Evolutionary conservation across 2,888 invertebrate genomes (phyloP), one percentile per base, ranked within the genome.

Genomic region (Dascillus cervinus): DNA sequence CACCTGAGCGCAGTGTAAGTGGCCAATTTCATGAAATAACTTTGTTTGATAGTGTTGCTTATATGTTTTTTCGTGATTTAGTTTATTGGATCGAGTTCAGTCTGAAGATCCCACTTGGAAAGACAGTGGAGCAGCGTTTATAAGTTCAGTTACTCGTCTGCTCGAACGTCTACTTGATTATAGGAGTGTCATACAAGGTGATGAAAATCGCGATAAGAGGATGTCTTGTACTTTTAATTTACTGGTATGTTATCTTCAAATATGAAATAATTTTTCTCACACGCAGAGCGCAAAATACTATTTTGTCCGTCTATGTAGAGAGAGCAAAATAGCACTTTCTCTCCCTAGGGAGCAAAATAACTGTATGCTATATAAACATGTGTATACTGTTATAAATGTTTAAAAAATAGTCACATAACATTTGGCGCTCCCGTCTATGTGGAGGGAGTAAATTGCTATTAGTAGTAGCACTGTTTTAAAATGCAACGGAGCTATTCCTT

Each of bases 161-260:
- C 62, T 95, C 44, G 94, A 94, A 64, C 70, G 91, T 12, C 70
- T 96, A 28, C 68, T 95, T 23, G 95, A 96, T 69, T 96, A 96
- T 65, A 78, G 95, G 43, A 89, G 89, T 52, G 92, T 95, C 2
- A 88, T 92, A 69, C 90, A 92, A 59, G 92, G 92, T 9, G 91
- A 94, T 51, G 94, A 95, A 58, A 92, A 94, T 61, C 72, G 90
- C 17, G 92, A 94, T 60, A 95, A 94, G 60, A 72, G 91, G 37
- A 95, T 95, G 92, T 90, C 91, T 1, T 95, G 94, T 58, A 95
- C 94, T 3, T 91, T 94, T 32, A 95, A 95, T 65, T 70, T 96
- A 43, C 70, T 95, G 61, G 88, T 87, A 63, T 69, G 71, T 59
- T n/a, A n/a, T n/a, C n/a, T n/a, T n/a, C n/a, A n/a, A n/a, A n/a